Evolutionary conservation across 2,797 vertebrate genomes (phyloP), one percentile per base, ranked within the genome.

Genomic region (Cyclopterus lumpus): DNA sequence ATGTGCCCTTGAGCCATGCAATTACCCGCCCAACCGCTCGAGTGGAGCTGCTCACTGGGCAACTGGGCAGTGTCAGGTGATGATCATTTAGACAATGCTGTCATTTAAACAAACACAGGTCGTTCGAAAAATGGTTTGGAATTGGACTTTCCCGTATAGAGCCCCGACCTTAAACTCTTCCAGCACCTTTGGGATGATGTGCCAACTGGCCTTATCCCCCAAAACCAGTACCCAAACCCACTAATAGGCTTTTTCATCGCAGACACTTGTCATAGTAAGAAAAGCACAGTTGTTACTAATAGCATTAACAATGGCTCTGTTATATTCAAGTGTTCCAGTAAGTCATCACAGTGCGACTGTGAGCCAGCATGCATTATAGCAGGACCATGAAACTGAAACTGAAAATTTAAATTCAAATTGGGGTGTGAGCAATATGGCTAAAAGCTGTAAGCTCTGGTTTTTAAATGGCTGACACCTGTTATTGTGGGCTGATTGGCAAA

Each of bases 391-490:
- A 57, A 73, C 42, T 48, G 22, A 65, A 65, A 38, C 42, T n/a
- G 53, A 32, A 28, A 36, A 49, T 30, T 40, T 32, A 18, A 58
- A 66, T 66, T 59, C 32, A 59, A 54, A 5, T n/a, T 8, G n/a
- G 11, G 20, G 5, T 66, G 49, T 12, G 32, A 51, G 42, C 15
- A 42, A 34, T 57, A 14, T 65, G 28, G 46, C 69, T 42, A 64
- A 53, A 58, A 44, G 18, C 53, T 36, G 16, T 46, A 2, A 14
- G 22, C 46, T 67, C 22, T 53, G 49, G 0, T 53, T 53, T 6
- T 26, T 15, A 53, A 71, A 67, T 60, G 34, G 66, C 59, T 46
- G 69, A 79, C 62, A 78, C 54, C 58, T 80, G 75, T 55, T 53
- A 36, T 71, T 78, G 53, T 67, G 73, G 48, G 80, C 62, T 59